Evolutionary conservation across 1,140 invertebrate species (phyloP), one percentile per base, ranked within the genome.

Genomic region (Pogonomyrmex barbatus): DNA sequence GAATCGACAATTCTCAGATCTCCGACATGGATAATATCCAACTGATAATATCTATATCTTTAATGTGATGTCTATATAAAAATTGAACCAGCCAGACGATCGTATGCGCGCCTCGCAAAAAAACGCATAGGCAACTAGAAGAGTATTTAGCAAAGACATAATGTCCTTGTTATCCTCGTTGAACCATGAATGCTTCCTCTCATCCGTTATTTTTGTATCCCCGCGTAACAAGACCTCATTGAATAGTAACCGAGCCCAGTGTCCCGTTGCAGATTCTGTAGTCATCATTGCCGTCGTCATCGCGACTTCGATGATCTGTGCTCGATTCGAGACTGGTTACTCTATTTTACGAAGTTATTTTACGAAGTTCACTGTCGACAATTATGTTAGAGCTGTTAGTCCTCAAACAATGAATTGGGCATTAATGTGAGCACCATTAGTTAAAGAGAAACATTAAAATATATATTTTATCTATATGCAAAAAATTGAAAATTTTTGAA

Each of bases 81-180:
- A 50, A 60, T 17, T 30, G 14, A 54, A 54, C 9, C n/a, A n/a
- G 45, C 36, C 36, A 36, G 77, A 81, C 42, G 62, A 14, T 58
- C 50, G 65, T 65, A 58, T 45, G 6, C 42, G 68, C 42, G 33
- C 17, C 54, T 30, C 54, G 68, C 79, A 83, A 83, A 83, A 83
- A 83, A 85, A 79, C 60, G 63, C 62, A 47, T 45, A 81, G 56
- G 30, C 50, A 33, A 47, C 70, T 45, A 65, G 73, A 67, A 24
- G 62, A 85, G 76, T 81, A 81, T 79, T 85, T 67, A 78, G 63
- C 33, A 17, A 42, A 68, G 63, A 39, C 77, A 85, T 79, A 85
- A 65, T 68, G 76, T 85, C 83, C 83, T 85, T 85, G 84, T 81
- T 85, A 81, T 85, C 84, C 84, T 67, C 76, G n/a, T 81, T 81